phyloP scores from a whole-genome alignment of 2,797 vertebrate genomes.

The Anas capensis region DNA sequence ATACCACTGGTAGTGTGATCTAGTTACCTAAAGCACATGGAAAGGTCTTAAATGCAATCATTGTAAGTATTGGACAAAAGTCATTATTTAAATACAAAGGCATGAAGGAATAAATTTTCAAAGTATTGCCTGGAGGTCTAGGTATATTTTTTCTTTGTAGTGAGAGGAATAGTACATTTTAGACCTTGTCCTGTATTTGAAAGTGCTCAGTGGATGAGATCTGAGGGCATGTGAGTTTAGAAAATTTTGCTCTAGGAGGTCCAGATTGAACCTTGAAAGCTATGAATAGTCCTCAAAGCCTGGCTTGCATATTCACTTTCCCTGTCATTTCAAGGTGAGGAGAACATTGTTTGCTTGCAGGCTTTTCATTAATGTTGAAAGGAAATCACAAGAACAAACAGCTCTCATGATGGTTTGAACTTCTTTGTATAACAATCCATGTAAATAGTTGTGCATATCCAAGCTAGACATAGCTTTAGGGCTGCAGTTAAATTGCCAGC shows the following conservation, averaged over 20 bases:
- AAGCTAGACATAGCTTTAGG: constrained; percentile 30
- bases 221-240: constrained; percentile 18
- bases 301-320: neutral
- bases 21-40: neutral
- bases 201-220: constrained; percentile 26
- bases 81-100: constrained; percentile 45
- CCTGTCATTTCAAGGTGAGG: constrained; percentile 48
- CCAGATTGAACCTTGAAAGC: constrained; percentile 6
- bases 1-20: neutral
- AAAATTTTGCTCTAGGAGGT: constrained; percentile 34
- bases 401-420: constrained; percentile 6
- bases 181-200: constrained; percentile 10
- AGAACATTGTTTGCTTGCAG: neutral
- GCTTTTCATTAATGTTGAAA: constrained; percentile 36
- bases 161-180: neutral
- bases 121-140: constrained; percentile 42
- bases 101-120: neutral
- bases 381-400: neutral
- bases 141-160: constrained; percentile 26
- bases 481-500: neutral
- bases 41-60: neutral
- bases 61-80: constrained; percentile 15
- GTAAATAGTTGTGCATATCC: constrained; percentile 18
- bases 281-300: neutral
- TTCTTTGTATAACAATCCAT: constrained; percentile 18